Percentiles rank a stretch among this genome's conserved stretches.
Evolutionary conservation across 2,888 invertebrate species (phyloP).

Genomic region (Nemotelus pantherinus): DNA sequence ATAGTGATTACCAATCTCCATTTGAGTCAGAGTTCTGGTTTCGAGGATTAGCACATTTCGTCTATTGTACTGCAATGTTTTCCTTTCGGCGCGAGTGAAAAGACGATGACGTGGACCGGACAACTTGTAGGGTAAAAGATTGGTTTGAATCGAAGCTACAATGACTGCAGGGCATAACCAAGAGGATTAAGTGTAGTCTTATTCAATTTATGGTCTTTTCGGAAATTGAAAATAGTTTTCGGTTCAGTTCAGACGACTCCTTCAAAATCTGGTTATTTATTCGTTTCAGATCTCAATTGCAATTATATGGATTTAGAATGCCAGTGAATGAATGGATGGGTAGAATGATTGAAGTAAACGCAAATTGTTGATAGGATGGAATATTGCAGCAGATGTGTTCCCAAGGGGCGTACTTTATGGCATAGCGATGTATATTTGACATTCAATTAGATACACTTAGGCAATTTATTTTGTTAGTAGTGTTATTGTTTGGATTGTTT

Average conservation of each 20-base stretch:
- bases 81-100: constrained; percentile 16
- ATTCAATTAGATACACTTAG: constrained; percentile 15
- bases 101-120: neutral
- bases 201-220: constrained; percentile 2
- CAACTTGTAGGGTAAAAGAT: neutral
- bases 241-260: neutral
- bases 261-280: constrained; percentile 42
- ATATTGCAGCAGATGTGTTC: too few relatives aligned
- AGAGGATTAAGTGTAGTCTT: constrained; percentile 37
- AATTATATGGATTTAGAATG: constrained; percentile 31
- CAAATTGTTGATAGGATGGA: too few relatives aligned
- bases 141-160: too few relatives aligned
- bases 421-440: neutral
- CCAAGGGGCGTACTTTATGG: too few relatives aligned
- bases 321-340: constrained; percentile 7
- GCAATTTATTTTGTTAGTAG: constrained; percentile 15
- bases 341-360: neutral
- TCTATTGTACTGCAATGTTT: constrained; percentile 37
- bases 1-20: constrained; percentile 42
- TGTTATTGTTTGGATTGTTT: constrained; percentile 9
- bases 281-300: constrained; percentile 42
- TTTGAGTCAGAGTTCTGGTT: constrained; percentile 26
- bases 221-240: constrained; percentile 12
- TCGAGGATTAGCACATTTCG: constrained; percentile 41
- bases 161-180: constrained; percentile 34